Base-by-base conservation (phyloP, 1,140 invertebrate species). In the Calycopis cecrops region DNA sequence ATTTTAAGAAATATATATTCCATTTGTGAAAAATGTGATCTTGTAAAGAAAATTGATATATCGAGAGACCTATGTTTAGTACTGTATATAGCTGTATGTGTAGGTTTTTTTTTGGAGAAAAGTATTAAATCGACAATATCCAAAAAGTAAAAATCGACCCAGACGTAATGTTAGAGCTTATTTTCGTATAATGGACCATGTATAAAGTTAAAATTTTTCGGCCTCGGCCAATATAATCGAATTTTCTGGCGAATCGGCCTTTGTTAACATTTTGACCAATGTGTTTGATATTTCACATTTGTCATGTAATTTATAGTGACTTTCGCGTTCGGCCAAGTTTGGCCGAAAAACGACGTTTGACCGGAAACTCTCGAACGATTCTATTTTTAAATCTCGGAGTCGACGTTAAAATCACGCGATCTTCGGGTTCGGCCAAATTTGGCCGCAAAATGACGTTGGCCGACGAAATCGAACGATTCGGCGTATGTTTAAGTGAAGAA, bases 101-200 rank as follows among this genome's bases (percentile, higher is more conserved):
- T 44, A 21, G 17, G 9, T 28, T 28, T 28, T 28, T 28, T 28
- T 28, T n/a, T n/a, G n/a, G 21, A 6, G 4, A 48, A 9, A 55
- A 55, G 54, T 55, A 49, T 56, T 56, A 56, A 11, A 49, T 38
- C 49, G 54, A 56, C 54, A 50, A 56, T 57, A 52, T 42, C 42
- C 49, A 57, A 35, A 21, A 12, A n/a, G n/a, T 10, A 17, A 35
- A 35, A 33, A 40, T 42, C 40, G 37, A 44, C 37, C 21, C 18
- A 53, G 21, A 40, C 40, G 21, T 28, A 33, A 12, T 14, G 14
- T 17, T 53, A 28, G 52, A 35, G 34, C 21, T 52, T 17, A 35
- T 48, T 37, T 49, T 49, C 14, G 35, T 48, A 38, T 37, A 48
- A 28, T 51, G 49, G 49, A 48, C n/a, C 48, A 56, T 38, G 16